A percentile compares a stretch with the other conserved stretches of the same genome.
phyloP scores from a whole-genome alignment of 2,113 vertebrate species.

The Centropus unirufus region DNA sequence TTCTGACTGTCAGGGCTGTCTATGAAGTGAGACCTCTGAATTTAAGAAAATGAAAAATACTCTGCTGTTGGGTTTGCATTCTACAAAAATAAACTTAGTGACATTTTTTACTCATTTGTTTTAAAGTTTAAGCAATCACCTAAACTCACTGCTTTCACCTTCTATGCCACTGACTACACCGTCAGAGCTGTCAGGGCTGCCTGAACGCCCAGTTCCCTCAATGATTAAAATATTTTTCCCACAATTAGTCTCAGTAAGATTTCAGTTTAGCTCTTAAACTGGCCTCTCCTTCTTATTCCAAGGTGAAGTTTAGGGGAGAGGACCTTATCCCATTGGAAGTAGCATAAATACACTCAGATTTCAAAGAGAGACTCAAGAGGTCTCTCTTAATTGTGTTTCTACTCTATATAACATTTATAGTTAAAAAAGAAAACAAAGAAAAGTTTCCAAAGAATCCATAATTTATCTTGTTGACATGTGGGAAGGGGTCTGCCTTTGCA shows the following conservation, averaged over 20 bases:
- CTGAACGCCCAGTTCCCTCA: background rate
- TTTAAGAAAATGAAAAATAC: background rate
- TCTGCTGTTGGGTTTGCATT: background rate
- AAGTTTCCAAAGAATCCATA: slow-evolving; percentile 4
- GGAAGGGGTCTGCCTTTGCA: background rate
- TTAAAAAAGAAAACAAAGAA: background rate
- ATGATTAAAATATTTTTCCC: background rate
- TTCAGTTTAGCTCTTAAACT: background rate
- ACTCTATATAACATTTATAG: background rate
- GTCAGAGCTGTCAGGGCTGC: background rate
- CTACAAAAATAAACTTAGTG: background rate
- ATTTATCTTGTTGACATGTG: background rate
- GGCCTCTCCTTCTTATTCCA: background rate
- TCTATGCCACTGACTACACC: background rate
- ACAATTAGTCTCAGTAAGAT: background rate
- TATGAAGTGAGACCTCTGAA: background rate
- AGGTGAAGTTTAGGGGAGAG: background rate
- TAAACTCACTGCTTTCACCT: background rate
- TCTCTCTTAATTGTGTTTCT: background rate
- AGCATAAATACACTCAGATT: background rate
- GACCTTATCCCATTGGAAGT: background rate
- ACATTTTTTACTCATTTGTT: background rate
- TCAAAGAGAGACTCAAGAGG: background rate
- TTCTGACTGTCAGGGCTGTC: background rate
- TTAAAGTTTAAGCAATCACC: background rate